Percentiles rank a stretch among this genome's conserved stretches.
phyloP scores from a whole-genome alignment of 2,797 vertebrate species.

The Malurus splendens region DNA sequence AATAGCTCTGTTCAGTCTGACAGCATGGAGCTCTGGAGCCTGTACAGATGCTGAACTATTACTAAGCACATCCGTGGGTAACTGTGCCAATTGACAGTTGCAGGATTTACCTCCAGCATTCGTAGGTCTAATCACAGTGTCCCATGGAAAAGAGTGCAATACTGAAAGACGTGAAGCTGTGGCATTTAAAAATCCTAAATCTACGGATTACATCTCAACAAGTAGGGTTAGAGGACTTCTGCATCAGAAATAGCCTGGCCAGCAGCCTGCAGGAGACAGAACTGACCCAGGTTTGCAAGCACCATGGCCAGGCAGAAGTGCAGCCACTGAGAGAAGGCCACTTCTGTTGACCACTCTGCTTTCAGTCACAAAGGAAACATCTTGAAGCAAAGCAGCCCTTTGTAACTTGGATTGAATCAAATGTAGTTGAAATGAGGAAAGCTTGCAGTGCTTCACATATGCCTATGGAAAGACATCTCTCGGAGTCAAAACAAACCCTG shows the following conservation, averaged over 20 bases:
- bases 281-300: neutral
- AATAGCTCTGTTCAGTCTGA: neutral
- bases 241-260: neutral
- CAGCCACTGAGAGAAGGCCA: neutral
- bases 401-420: neutral
- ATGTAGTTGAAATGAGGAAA: neutral
- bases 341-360: neutral
- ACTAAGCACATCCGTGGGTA: neutral
- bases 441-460: neutral
- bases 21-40: neutral
- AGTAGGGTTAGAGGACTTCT: neutral
- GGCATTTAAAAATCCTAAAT: neutral
- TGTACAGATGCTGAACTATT: neutral
- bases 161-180: neutral
- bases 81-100: neutral
- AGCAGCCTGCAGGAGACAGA: neutral
- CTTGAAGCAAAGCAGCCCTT: neutral
- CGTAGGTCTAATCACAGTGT: neutral
- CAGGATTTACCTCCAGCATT: neutral
- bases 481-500: neutral
- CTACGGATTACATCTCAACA: neutral
- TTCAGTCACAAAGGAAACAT: neutral
- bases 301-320: rapidly evolving
- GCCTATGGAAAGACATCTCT: rapidly evolving
- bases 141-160: neutral